Base-by-base conservation (phyloP, 2,888 invertebrate species). In the Schizotus pectinicornis region DNA sequence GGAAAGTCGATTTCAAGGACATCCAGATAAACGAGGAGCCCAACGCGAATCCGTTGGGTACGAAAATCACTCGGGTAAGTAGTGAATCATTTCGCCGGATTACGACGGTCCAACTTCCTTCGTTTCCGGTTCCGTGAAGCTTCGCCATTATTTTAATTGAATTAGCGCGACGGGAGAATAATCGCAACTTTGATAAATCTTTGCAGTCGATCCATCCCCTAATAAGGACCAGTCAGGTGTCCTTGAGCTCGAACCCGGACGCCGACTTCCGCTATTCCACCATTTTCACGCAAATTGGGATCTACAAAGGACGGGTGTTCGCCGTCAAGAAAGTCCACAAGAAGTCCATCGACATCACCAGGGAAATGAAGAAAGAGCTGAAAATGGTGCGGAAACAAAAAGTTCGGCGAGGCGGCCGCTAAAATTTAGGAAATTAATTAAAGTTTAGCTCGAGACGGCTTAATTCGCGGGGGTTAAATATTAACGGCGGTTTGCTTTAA, bases 1-100 rank as follows among this genome's bases (percentile, higher is more conserved):
- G 96, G 96, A 95, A 95, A 81, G 91, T 96, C 56, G 95, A 96
- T 81, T 95, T 89, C 80, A 88, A 90, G 61, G 95, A 96, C 71
- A 89, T 96, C 43, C 89, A 93, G 73, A 84, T 92, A 67, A 86
- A 85, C 67, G 88, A 87, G 63, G 83, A 84, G 64, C 81, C 81
- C 55, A 83, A 83, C 58, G 75, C 80, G 35, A 73, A 73, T 34
- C 61, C 67, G 7, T 67, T 73, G 13, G 77, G 78, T 34, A 76
- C 74, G 41, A 81, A 80, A 72, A 71, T 77, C 8, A 72, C 78
- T 1, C 70, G 78, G 63, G 80, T 80, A 65, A 68, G 72, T 59
- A 30, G 32, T 11, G 7, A 22, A 3, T 46, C 22, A 22, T 33
- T 12, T 35, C 2, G 32, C 30, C 43, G 30, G 7, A 22, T 42